phyloP scores from a whole-genome alignment of 1,140 invertebrate genomes.

The Oncopodura yosiiana region DNA sequence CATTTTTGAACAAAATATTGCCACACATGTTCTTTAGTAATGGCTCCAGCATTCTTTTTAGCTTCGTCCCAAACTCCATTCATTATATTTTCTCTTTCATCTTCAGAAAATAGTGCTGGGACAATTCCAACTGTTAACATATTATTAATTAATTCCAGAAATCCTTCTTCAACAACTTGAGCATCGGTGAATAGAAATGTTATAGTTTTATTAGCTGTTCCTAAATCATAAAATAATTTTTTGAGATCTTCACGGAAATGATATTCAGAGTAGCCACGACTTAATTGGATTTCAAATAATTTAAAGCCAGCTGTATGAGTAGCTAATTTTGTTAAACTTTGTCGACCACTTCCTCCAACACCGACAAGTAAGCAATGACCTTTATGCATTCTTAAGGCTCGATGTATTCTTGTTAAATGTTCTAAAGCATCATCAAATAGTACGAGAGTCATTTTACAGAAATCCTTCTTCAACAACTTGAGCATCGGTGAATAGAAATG shows the following conservation, averaged over 20 bases:
- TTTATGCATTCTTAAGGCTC: slow-evolving; percentile 66
- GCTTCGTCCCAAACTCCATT: slow-evolving; percentile 54
- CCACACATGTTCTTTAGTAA: slow-evolving; percentile 68
- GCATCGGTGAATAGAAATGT: slow-evolving; percentile 75
- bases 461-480: slow-evolving; percentile 56
- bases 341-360: slow-evolving; percentile 75
- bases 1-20: slow-evolving; percentile 69
- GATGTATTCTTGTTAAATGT: slow-evolving; percentile 72
- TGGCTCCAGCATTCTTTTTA: slow-evolving; percentile 53
- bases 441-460: slow-evolving; percentile 72
- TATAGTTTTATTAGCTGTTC: slow-evolving; percentile 63
- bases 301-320: slow-evolving; percentile 66
- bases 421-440: slow-evolving; percentile 83
- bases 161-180: slow-evolving; percentile 58
- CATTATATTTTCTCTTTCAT: slow-evolving; percentile 65
- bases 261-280: slow-evolving; percentile 67
- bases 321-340: slow-evolving; percentile 57
- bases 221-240: slow-evolving; percentile 60
- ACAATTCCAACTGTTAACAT: slow-evolving; percentile 77
- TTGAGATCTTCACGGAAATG: slow-evolving; percentile 79
- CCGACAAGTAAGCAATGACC: slow-evolving; percentile 77
- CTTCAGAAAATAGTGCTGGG: slow-evolving; percentile 70
- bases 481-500: slow-evolving; percentile 72
- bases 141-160: slow-evolving; percentile 81
- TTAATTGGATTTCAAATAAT: slow-evolving; percentile 71